Base-by-base conservation (phyloP, 1,140 invertebrate species). In the Pogonus chalceus region DNA sequence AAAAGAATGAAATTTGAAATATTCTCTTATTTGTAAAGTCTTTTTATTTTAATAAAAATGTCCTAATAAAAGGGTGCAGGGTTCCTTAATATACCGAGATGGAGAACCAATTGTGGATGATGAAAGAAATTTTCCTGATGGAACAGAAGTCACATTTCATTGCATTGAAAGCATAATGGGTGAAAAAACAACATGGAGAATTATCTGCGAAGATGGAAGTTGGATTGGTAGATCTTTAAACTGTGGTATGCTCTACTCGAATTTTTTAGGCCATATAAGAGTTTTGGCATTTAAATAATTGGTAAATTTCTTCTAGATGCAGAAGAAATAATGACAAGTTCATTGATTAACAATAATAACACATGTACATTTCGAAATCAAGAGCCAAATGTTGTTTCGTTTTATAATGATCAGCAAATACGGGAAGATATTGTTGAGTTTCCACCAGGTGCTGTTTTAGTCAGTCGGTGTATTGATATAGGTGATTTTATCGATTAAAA, bases 111-210 rank as follows among this genome's bases (percentile, higher is more conserved):
- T 67, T n/a, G 56, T 63, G 20, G 69, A 70, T 35, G 65, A 69
- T 51, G 75, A 79, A 2, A 70, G 73, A 20, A 72, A 78, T 31
- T 89, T 86, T 64, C 81, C 85, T 3, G 84, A 89, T 61, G 85
- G 85, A 1, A 87, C 86, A 0, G 85, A 89, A 68, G 82, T 90
- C 14, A 84, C 83, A 1, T 90, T 89, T 66, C 81, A 84, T 58
- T 91, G 88, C 64, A 86, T 88, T 26, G 80, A 82, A 1, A 82
- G 81, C 54, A 84, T 85, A 3, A 84, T 85, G 69, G 84, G 83
- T 0, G 85, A 88, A 67, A 83, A 83, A 60, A 85, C 80, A 2
- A 88, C 85, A 0, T 90, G 88, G 88, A 82, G 84, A 56, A 84
- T 90, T 50, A 79, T 86, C 20, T 92, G 88, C 62, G 85, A 89